Evolutionary conservation across 2,888 invertebrate species (phyloP), one percentile per base, ranked within the genome.

Genomic region (Drepana falcataria): DNA sequence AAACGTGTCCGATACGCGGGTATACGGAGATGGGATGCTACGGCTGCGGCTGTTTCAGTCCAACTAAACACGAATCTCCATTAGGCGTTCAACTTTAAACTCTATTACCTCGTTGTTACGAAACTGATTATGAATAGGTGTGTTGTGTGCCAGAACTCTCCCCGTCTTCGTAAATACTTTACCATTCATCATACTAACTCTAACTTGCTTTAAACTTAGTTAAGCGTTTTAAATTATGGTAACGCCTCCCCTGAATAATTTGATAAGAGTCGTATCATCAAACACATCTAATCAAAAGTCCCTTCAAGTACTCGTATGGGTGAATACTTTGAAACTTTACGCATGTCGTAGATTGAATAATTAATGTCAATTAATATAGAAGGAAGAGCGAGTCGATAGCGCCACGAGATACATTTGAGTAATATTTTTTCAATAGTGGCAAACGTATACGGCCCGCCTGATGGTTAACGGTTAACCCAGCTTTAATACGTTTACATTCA

Each of bases 261-360:
- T 79, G 81, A 81, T 83, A 72, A 77, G 68, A 64, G 65, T 60
- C 59, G 71, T 74, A 75, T 71, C 72, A 64, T 69, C 71, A 71
- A 72, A 75, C 73, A 75, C 78, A 85, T 81, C 73, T 79, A 81
- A 83, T 82, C 77, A 77, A 71, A 81, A 79, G 75, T 81, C 73
- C 60, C 67, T 60, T 72, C 68, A 69, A 53, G 47, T 35, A 53
- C 49, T 48, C 48, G n/a, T 48, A 21, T 48, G 48, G 33, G 47
- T 48, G 55, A 57, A 56, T 59, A 52, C 52, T 51, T 49, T 37
- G 52, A 54, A 35, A 55, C 49, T 49, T 48, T 48, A 35, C 37
- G 35, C 51, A 49, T 53, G 53, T 53, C 55, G 48, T 48, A 53
- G 48, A 51, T 51, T 55, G 35, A 51, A 51, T 51, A 21, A 51